Evolutionary conservation across 2,888 invertebrate genomes (phyloP).

Genomic region (Reticulitermes lucifugus): DNA sequence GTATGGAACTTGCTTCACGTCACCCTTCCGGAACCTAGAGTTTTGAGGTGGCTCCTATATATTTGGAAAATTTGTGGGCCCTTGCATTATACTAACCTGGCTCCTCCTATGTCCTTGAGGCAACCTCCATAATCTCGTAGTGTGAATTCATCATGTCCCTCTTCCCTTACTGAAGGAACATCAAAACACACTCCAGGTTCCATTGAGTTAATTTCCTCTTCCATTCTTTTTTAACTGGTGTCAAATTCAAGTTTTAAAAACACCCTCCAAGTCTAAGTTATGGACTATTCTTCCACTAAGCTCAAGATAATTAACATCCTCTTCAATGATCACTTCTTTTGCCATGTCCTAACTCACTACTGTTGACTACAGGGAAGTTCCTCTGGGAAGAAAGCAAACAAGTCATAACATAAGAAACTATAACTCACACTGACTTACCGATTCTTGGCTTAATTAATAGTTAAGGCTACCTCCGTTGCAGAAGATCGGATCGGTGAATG

Average conservation of each 20-base stretch:
- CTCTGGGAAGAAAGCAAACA: neutral
- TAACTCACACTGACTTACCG: no score
- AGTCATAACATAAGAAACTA: no score
- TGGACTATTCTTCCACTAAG: neutral
- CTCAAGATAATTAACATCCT: neutral
- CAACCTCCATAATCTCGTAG: slow-evolving; percentile 20
- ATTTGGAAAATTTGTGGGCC: no score
- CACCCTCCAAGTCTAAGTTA: neutral
- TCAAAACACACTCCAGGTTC: slow-evolving; percentile 16
- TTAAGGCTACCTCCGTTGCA: no score
- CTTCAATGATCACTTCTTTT: neutral
- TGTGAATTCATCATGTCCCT: slow-evolving; percentile 6
- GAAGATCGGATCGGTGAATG: no score
- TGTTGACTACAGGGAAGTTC: neutral
- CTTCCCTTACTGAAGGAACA: neutral
- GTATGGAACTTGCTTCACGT: no score
- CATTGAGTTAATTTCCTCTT: neutral
- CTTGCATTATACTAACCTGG: neutral
- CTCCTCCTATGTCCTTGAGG: neutral
- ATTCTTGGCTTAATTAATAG: no score
- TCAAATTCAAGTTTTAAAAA: neutral
- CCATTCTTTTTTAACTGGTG: neutral
- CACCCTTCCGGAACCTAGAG: no score
- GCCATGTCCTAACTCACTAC: neutral
- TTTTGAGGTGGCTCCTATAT: no score